Evolutionary conservation across 2,888 invertebrate species (phyloP), one percentile per base, ranked within the genome.

Genomic region (Drosophila flavopinicola): DNA sequence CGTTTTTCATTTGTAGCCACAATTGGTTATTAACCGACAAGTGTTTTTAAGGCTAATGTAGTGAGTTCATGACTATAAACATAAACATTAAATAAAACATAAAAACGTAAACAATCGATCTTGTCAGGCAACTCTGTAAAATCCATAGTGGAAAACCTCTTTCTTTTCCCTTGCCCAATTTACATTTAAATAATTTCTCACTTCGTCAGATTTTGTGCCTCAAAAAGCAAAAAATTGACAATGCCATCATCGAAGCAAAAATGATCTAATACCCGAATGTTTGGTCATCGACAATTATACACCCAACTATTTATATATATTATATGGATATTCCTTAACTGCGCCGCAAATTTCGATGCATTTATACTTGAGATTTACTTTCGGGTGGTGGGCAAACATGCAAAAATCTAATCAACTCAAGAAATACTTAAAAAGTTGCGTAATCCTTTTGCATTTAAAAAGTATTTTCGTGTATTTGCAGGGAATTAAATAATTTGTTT

Each of bases 201-300:
- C 24, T 65, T 57, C 9, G 35, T 27, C 60, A 45, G 29, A 13
- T 48, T 15, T 15, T 23, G 20, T 35, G 63, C 24, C 24, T 29
- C 7, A 41, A 53, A 48, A 52, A 30, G n/a, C 7, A 41, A 53
- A 48, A 35, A 49, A 72, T 44, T 59, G 54, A 58, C 68, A 69
- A 74, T 71, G 71, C 58, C 75, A 74, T 71, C 70, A 71, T 74
- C 69, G 41, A 53, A 44, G 42, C 65, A 30, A 70, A 64, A 74
- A 78, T 83, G 83, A 83, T 78, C 85, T 83, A 83, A 83, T 87
- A 61, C 17, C 48, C 58, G 25, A 56, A 58, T 58, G 49, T 48
- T 68, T 60, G 78, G 73, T 83, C 83, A 83, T 83, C 83, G 82
- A 74, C 76, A 73, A 78, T 78, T 82, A 78, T 83, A 80, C 33